Evolutionary conservation across 2,113 vertebrate genomes (phyloP).

Genomic region (Lucifuga dentata): DNA sequence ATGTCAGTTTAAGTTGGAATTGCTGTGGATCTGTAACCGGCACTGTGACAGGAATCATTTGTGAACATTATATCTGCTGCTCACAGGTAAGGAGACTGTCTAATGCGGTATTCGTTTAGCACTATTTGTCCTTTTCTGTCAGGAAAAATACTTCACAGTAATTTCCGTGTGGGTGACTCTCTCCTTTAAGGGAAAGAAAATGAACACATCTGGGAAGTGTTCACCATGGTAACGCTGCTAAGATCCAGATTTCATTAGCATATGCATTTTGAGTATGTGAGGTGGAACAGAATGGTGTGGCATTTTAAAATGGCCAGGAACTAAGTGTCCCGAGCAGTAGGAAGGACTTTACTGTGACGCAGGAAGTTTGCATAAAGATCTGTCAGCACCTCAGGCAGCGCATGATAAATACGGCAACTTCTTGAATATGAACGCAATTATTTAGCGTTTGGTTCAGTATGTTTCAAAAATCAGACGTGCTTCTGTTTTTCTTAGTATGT

Average conservation of each 20-base stretch:
- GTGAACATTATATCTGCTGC: constrained; percentile 37
- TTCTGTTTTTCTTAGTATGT: no score
- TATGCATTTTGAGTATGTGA: background rate
- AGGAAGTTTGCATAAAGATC: constrained; percentile 11
- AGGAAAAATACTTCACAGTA: constrained; percentile 6
- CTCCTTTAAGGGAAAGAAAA: constrained; percentile 10
- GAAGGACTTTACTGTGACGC: constrained; percentile 9
- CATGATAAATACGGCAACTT: constrained; percentile 12
- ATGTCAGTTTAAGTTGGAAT: constrained; percentile 26
- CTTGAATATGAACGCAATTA: no score
- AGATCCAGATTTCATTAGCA: constrained; percentile 38
- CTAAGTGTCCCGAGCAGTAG: background rate
- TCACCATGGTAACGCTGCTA: constrained; percentile 27
- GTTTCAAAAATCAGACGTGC: no score
- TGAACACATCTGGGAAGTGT: constrained; percentile 4
- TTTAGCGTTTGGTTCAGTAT: no score
- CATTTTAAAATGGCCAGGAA: constrained; percentile 1
- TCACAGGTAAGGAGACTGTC: constrained; percentile 28
- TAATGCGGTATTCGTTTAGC: constrained; percentile 26
- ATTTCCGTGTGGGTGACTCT: constrained; percentile 12
- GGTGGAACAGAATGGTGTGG: constrained; percentile 13
- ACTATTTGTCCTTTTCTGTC: constrained; percentile 34
- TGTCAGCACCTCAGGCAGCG: background rate
- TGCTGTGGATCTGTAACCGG: constrained; percentile 15
- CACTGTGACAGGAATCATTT: constrained; percentile 14